Evolutionary conservation across 2,888 invertebrate genomes (phyloP).

Genomic region (Dermolepida albohirtum): DNA sequence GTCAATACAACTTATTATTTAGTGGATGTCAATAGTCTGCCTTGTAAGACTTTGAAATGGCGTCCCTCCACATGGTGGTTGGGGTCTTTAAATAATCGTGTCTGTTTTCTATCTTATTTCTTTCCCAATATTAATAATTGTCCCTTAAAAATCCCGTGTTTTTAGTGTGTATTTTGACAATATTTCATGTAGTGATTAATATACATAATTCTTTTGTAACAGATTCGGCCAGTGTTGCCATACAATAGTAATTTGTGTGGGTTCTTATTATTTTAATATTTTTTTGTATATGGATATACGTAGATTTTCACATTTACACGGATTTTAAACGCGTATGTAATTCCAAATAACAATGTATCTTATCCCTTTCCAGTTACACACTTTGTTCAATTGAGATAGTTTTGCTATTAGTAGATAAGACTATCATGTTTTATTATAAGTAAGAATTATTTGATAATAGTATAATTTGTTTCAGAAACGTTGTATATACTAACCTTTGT

Average conservation of each 20-base stretch:
- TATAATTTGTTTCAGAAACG: slow-evolving; percentile 69
- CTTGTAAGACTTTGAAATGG: slow-evolving; percentile 78
- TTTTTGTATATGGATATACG: neutral
- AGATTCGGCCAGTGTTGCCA: slow-evolving; percentile 52
- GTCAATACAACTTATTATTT: slow-evolving; percentile 39
- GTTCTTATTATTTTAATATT: slow-evolving; percentile 14
- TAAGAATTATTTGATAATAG: slow-evolving; percentile 16
- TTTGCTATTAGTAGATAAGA: slow-evolving; percentile 8
- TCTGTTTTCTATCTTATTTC: slow-evolving; percentile 16
- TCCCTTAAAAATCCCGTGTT: neutral
- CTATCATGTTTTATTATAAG: slow-evolving; percentile 25
- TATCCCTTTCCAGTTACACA: too few species aligned
- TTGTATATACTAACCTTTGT: slow-evolving; percentile 83
- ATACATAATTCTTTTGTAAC: slow-evolving; percentile 34
- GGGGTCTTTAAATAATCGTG: slow-evolving; percentile 49
- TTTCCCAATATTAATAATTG: neutral
- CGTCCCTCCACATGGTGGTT: slow-evolving; percentile 78
- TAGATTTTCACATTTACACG: slow-evolving; percentile 6
- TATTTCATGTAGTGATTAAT: slow-evolving; percentile 23
- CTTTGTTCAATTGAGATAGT: neutral
- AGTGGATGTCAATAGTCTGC: slow-evolving; percentile 71
- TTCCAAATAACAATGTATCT: too few species aligned
- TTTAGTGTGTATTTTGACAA: slow-evolving; percentile 28
- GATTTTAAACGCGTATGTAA: neutral
- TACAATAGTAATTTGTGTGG: slow-evolving; percentile 44